Percentiles rank a stretch among this genome's conserved stretches.
Evolutionary conservation across 2,113 vertebrate species (phyloP).

Genomic region (Saccopteryx bilineata): DNA sequence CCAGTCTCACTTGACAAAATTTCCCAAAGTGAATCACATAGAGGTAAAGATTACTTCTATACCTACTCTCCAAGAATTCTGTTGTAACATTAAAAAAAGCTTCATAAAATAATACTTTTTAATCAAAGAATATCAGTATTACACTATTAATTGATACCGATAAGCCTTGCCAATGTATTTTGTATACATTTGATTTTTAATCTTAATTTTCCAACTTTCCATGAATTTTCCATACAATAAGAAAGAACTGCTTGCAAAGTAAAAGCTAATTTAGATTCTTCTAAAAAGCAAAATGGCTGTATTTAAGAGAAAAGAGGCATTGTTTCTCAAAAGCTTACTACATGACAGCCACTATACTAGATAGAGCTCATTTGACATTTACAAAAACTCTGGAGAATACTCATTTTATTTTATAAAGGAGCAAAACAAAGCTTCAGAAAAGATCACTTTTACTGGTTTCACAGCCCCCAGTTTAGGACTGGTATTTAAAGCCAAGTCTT

Average conservation of each 20-base stretch:
- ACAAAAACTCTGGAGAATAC: neutral
- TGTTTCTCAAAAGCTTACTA: neutral
- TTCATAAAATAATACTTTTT: neutral
- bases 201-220: slow-evolving; percentile 25
- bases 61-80: neutral
- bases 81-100: neutral
- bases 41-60: neutral
- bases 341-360: neutral
- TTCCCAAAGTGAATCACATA: neutral
- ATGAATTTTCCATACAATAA: neutral
- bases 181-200: neutral
- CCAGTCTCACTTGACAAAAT: neutral
- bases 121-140: neutral
- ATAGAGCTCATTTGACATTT: neutral
- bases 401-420: neutral
- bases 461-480: neutral
- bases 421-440: neutral
- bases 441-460: neutral
- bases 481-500: neutral
- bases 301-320: neutral
- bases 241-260: slow-evolving; percentile 20
- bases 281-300: neutral
- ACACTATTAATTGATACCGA: neutral
- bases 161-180: neutral
- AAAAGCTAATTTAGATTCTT: slow-evolving; percentile 12